Percentiles rank a stretch among this genome's conserved stretches.
phyloP scores from a whole-genome alignment of 2,797 vertebrate species.

The Macropodus opercularis region DNA sequence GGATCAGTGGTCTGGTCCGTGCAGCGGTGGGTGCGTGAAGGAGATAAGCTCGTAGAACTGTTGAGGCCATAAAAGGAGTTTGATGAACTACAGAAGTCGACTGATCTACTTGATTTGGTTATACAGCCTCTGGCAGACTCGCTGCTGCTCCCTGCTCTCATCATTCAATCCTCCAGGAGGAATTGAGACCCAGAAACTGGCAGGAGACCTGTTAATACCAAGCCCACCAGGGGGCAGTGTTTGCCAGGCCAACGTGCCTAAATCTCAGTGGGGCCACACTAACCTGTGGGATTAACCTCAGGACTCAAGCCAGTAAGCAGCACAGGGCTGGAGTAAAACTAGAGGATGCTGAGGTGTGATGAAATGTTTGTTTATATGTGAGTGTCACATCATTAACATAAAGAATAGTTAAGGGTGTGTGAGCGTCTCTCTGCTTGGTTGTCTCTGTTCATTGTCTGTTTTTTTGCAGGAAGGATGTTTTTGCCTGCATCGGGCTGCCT shows the following conservation, averaged over 20 bases:
- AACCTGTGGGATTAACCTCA: constrained; percentile 70
- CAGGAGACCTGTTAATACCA: constrained; percentile 66
- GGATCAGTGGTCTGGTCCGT: constrained; percentile 64
- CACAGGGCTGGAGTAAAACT: constrained; percentile 15
- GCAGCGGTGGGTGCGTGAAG: constrained; percentile 56
- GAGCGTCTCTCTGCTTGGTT: constrained; percentile 1
- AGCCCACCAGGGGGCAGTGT: constrained; percentile 87
- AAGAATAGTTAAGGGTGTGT: constrained; percentile 1
- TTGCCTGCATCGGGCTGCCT: constrained; percentile 93
- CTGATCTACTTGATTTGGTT: constrained; percentile 77
- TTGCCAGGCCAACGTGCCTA: constrained; percentile 79
- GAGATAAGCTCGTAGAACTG: constrained; percentile 68
- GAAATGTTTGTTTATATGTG: constrained; percentile 14
- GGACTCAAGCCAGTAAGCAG: constrained; percentile 30
- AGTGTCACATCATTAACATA: constrained; percentile 8
- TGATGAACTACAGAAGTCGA: constrained; percentile 69
- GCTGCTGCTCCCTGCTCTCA: constrained; percentile 53
- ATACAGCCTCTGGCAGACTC: constrained; percentile 58
- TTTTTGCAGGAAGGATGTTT: constrained; percentile 85
- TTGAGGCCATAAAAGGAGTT: constrained; percentile 69
- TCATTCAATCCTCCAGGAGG: constrained; percentile 48
- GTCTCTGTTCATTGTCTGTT: constrained; percentile 14
- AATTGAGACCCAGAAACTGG: constrained; percentile 30
- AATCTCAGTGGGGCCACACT: constrained; percentile 67
- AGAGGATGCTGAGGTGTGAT: constrained; percentile 27